These are phyloP conservation scores for Neocloeon triangulifer DNA, from an alignment of 1,140 invertebrate genomes.

Conservation along the genomic window DNA sequence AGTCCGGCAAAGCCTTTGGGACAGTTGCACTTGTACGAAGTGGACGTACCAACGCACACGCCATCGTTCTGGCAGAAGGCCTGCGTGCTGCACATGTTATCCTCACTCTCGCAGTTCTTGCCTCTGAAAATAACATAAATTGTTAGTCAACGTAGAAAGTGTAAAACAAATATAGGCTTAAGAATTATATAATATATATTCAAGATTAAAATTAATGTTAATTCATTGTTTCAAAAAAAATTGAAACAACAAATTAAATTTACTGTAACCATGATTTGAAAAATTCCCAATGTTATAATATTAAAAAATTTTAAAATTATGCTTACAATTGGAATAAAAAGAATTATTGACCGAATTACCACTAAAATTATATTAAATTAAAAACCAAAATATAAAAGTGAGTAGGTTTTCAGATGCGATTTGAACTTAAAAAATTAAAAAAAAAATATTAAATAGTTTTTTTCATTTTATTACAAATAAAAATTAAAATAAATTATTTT, in stretches of 20 bases:
- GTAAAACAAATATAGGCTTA: too few species aligned
- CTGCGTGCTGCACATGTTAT: constrained; percentile 31
- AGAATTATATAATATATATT: too few species aligned
- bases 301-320: too few species aligned
- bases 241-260: too few species aligned
- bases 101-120: constrained; percentile 39
- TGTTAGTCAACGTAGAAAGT: too few species aligned
- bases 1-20: constrained; percentile 47
- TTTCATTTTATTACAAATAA: constrained; percentile 3
- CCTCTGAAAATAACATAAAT: constrained; percentile 27
- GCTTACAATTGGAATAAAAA: too few species aligned
- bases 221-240: too few species aligned
- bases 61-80: constrained; percentile 61
- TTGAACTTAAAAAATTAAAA: neutral
- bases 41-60: constrained; percentile 36
- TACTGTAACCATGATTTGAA: too few species aligned
- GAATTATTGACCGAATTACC: too few species aligned
- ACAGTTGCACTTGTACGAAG: constrained; percentile 52
- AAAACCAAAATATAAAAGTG: neutral
- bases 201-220: too few species aligned
- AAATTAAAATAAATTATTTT: constrained; percentile 4
- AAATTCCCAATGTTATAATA: too few species aligned
- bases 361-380: too few species aligned
- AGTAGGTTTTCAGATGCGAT: neutral
- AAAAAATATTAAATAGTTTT: neutral